phyloP scores from a whole-genome alignment of 2,113 vertebrate species.

The Vimba vimba region DNA sequence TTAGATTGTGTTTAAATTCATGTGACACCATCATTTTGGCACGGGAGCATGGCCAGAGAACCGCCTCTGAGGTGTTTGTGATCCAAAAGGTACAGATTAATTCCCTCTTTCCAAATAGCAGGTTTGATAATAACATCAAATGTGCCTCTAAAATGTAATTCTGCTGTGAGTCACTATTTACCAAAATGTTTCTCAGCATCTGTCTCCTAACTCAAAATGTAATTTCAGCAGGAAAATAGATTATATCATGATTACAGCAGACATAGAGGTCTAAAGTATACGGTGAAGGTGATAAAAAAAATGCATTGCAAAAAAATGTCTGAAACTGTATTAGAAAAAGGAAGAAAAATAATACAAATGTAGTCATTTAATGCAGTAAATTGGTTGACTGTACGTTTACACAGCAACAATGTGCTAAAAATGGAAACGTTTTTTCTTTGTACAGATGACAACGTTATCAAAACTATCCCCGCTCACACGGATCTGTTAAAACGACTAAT shows the following conservation, averaged over 20 bases:
- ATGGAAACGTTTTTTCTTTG: too few relatives aligned
- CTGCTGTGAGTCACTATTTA: background rate
- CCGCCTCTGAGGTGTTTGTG: background rate
- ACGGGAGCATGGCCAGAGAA: background rate
- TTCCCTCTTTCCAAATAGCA: background rate
- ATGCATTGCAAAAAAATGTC: background rate
- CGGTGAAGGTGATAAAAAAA: background rate
- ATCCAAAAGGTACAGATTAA: background rate
- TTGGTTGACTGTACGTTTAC: too few relatives aligned
- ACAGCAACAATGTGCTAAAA: too few relatives aligned
- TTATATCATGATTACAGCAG: constrained; percentile 20
- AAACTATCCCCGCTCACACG: too few relatives aligned
- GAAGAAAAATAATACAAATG: too few relatives aligned
- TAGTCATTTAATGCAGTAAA: too few relatives aligned
- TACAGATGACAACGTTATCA: too few relatives aligned
- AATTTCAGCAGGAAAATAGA: constrained; percentile 20
- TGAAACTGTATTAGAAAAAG: background rate
- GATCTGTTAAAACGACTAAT: too few relatives aligned
- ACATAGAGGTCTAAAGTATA: background rate
- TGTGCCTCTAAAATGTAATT: constrained; percentile 13
- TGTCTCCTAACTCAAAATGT: background rate
- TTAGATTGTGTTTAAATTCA: constrained; percentile 31
- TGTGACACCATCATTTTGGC: constrained; percentile 28
- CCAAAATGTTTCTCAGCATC: background rate
- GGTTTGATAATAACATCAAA: constrained; percentile 7